Conservation (phyloP, 2,888 invertebrate genomes). For the Dicycla oo region DNA sequence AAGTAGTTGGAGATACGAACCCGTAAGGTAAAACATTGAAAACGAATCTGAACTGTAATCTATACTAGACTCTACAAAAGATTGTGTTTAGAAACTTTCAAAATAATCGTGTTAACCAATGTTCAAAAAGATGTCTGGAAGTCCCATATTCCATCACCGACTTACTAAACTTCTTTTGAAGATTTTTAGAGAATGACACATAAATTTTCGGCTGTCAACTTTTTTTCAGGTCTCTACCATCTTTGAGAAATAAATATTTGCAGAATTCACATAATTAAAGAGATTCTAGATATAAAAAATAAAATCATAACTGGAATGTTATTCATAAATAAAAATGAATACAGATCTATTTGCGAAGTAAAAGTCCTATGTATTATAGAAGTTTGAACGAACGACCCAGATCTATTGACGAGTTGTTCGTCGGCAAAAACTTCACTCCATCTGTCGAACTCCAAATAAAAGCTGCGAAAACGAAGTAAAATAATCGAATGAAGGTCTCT, state of each 20-base stretch:
- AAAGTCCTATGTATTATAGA: slow-evolving; percentile 85
- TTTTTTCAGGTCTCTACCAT: not conserved
- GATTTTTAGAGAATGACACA: not conserved
- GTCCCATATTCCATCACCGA: not conserved
- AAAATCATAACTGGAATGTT: slow-evolving; percentile 45
- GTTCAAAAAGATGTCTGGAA: not conserved
- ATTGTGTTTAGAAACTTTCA: not conserved
- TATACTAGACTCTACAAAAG: no score
- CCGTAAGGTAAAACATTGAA: no score
- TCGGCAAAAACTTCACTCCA: slow-evolving; percentile 79
- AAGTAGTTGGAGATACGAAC: not conserved
- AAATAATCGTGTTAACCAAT: not conserved
- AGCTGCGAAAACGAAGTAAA: slow-evolving; percentile 80
- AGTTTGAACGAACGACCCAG: slow-evolving; percentile 83
- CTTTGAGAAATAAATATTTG: not conserved
- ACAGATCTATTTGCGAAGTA: slow-evolving; percentile 81
- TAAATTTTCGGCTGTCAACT: not conserved
- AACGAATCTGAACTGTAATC: no score
- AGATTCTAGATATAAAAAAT: slow-evolving; percentile 17
- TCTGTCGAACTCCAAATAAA: slow-evolving; percentile 79
- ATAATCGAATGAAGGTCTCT: slow-evolving; percentile 65
- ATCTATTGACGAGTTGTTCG: slow-evolving; percentile 79
- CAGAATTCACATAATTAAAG: slow-evolving; percentile 1
- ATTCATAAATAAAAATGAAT: slow-evolving; percentile 55
- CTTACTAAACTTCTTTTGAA: not conserved